Evolutionary conservation across 2,113 vertebrate species (phyloP).

Genomic region (Mesocricetus auratus): DNA sequence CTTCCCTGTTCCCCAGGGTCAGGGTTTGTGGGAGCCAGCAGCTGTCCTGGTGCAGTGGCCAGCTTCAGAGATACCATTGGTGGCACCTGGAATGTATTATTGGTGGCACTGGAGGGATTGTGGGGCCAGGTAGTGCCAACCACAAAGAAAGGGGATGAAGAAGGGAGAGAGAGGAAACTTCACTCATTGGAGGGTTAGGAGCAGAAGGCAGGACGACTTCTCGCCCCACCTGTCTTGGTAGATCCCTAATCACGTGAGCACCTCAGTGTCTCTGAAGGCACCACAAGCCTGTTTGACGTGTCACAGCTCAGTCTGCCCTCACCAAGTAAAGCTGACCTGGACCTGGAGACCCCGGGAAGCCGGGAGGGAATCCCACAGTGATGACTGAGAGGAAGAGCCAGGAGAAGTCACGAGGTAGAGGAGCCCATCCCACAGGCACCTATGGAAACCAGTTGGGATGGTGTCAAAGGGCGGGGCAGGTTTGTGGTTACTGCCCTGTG

Average conservation of each 20-base stretch:
- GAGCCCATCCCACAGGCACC: not conserved
- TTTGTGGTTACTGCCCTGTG: not conserved
- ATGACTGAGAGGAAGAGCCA: not conserved
- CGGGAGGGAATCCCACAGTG: not conserved
- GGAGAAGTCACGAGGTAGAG: not conserved
- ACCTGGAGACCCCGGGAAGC: not conserved
- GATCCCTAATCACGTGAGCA: not conserved
- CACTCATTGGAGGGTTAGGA: not conserved
- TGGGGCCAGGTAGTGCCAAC: not conserved
- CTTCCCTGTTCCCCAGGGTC: fast-evolving
- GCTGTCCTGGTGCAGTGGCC: no score
- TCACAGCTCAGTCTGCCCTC: not conserved
- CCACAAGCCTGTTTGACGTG: no score
- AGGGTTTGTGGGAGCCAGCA: not conserved
- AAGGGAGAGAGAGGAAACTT: not conserved
- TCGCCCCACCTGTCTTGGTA: not conserved
- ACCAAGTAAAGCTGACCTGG: not conserved
- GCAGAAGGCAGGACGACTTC: not conserved
- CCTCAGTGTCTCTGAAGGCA: not conserved
- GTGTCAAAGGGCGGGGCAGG: fast-evolving
- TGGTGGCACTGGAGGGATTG: no score
- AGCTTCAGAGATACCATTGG: no score
- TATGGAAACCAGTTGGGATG: fast-evolving
- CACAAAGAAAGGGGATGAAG: not conserved
- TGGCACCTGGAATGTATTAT: not conserved